Conservation (phyloP, 2,113 vertebrate genomes). For the Piliocolobus tephrosceles region DNA sequence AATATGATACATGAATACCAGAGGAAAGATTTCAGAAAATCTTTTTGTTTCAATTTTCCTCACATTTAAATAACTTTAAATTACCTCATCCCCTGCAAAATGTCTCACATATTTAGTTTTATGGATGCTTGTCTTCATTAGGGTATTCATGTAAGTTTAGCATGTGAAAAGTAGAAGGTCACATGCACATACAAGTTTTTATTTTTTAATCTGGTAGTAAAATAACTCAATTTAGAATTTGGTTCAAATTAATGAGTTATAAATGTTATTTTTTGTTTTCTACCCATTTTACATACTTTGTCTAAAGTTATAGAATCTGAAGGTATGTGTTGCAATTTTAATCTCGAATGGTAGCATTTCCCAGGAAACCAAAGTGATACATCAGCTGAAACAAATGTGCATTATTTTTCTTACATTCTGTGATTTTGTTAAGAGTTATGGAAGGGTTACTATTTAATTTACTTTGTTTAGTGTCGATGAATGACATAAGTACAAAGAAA, state of each 20-base stretch:
- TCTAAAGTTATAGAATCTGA: not conserved
- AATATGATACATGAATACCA: not conserved
- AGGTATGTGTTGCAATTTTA: not conserved
- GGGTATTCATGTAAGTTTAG: not conserved
- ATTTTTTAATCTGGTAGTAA: not conserved
- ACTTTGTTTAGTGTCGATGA: not conserved
- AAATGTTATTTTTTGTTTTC: not conserved
- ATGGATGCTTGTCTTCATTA: not conserved
- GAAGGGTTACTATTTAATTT: not conserved
- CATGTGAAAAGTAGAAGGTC: not conserved
- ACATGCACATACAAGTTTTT: not conserved
- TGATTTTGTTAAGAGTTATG: not conserved
- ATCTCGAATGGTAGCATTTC: not conserved
- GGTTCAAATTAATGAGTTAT: not conserved
- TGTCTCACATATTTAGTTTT: slow-evolving; percentile 24
- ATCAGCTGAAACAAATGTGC: not conserved
- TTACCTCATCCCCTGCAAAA: not conserved
- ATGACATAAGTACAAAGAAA: not conserved
- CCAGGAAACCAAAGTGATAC: not conserved
- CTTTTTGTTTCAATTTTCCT: not conserved
- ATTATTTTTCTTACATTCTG: not conserved
- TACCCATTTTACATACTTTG: not conserved
- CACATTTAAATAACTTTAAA: not conserved
- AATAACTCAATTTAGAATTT: not conserved
- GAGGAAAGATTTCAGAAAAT: not conserved